A percentile compares a stretch with the other conserved stretches of the same genome.
Conservation (phyloP, 2,113 vertebrate species). For the Otocyon megalotis region DNA sequence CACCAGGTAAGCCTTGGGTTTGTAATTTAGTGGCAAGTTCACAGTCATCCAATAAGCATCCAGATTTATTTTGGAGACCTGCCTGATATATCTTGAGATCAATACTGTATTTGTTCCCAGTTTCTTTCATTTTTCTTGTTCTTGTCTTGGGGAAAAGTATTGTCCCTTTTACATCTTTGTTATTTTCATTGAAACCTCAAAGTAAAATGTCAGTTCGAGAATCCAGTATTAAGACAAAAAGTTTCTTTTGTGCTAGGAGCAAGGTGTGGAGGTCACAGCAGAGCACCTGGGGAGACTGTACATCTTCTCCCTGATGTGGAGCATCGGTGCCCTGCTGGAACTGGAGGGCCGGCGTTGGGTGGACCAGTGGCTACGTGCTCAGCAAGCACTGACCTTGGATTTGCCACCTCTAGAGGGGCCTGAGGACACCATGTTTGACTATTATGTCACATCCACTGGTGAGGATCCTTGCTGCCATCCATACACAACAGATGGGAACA, state of each 20-base stretch:
- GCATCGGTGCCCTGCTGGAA: slow-evolving; percentile 93
- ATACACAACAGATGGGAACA: rapidly evolving
- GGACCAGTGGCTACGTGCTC: slow-evolving; percentile 92
- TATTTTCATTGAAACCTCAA: background rate
- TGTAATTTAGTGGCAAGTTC: background rate
- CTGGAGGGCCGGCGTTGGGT: slow-evolving; percentile 91
- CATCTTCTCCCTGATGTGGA: slow-evolving; percentile 97
- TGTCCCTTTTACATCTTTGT: background rate
- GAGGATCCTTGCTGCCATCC: slow-evolving; percentile 45
- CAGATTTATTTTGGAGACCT: background rate
- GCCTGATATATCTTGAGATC: background rate
- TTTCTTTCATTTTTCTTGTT: background rate
- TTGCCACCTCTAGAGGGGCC: slow-evolving; percentile 87
- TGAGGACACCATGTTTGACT: slow-evolving; percentile 94
- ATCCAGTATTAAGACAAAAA: background rate
- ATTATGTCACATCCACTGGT: slow-evolving; percentile 92
- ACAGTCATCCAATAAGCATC: background rate
- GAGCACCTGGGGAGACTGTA: slow-evolving; percentile 93
- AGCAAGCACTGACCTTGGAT: slow-evolving; percentile 86
- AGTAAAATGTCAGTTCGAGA: background rate
- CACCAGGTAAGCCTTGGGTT: background rate
- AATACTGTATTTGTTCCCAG: no score
- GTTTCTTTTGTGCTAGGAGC: slow-evolving; percentile 88
- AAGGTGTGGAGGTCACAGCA: slow-evolving; percentile 88
- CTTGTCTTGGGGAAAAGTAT: background rate